Base-by-base conservation (phyloP, 2,888 invertebrate species). In the Stomorhina lunata region DNA sequence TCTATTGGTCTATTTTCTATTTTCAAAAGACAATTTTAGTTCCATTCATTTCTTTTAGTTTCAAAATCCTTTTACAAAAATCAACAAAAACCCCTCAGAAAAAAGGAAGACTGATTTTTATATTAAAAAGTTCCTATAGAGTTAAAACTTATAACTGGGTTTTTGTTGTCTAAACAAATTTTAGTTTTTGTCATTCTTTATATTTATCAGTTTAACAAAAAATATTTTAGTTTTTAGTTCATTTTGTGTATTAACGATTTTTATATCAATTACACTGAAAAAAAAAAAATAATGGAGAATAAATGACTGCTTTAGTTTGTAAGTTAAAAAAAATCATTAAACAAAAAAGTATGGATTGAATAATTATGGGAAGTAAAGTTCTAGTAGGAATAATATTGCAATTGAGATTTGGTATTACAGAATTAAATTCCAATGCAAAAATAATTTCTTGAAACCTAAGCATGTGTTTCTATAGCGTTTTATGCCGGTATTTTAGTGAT, bases 231-330 rank as follows among this genome's bases (percentile, higher is more conserved):
- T 40, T 55, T 32, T 15, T 29, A 27, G 0, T 40, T 22, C 3
- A 22, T 4, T 40, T 50, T 77, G 40, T 77, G 40, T 50, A 68
- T 59, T 37, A 53, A 55, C 22, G 32, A 59, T 66, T 48, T n/a
- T n/a, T 68, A 61, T 25, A 72, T 61, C 45, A 40, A 65, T 48
- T 50, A 77, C 55, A 77, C 65, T 77, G 20, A 15, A 55, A 12
- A 61, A 17, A 45, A 45, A n/a, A 45, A 43, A 66, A 63, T 89
- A 89, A 89, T 78, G 90, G 90, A 90, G 90, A 90, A 90, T 87
- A 90, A 89, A 89, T 90, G 90, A 90, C 90, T 90, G 90, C 90
- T 89, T 90, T 90, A 90, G 89, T 87, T 75, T 72, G 65, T 86
- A 86, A 86, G 86, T 78, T 12, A 34, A 59, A 45, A 40, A 25